Evolutionary conservation across 2,888 invertebrate genomes (phyloP).

Genomic region (Yponomeuta sedellus): DNA sequence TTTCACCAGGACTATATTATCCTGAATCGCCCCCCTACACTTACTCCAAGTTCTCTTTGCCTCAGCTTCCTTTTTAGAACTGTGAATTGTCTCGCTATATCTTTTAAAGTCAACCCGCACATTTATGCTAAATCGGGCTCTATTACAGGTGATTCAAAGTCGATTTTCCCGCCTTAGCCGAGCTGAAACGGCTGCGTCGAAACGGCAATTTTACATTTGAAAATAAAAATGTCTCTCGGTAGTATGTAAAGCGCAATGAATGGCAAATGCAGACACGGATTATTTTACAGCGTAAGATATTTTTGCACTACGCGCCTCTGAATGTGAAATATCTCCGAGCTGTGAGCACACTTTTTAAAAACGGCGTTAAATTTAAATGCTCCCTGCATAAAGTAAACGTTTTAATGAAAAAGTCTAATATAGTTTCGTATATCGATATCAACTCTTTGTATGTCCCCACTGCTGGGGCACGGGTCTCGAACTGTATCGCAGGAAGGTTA

Average conservation of each 20-base stretch:
- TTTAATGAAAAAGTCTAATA: neutral
- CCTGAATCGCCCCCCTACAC: neutral
- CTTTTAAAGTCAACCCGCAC: constrained; percentile 11
- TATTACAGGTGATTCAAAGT: neutral
- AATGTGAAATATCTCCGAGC: neutral
- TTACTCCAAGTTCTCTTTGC: constrained; percentile 6
- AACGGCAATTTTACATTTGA: constrained; percentile 37
- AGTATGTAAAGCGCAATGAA: constrained; percentile 47
- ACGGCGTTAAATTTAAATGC: neutral
- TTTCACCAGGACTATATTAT: neutral
- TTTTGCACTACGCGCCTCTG: constrained; percentile 14
- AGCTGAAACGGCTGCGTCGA: constrained; percentile 24
- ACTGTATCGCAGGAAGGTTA: too few species aligned
- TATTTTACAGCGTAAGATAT: constrained; percentile 37
- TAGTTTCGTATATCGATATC: too few species aligned
- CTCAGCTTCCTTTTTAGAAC: constrained; percentile 12
- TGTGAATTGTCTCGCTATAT: constrained; percentile 15
- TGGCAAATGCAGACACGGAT: constrained; percentile 38
- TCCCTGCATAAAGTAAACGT: neutral
- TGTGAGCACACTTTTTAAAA: neutral
- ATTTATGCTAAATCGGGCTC: neutral
- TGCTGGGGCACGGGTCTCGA: too few species aligned
- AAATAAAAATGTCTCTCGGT: constrained; percentile 42
- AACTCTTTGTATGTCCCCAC: too few species aligned
- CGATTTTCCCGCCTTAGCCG: neutral